Conservation (phyloP, 2,888 invertebrate species). For the Serrognathus titanus region DNA sequence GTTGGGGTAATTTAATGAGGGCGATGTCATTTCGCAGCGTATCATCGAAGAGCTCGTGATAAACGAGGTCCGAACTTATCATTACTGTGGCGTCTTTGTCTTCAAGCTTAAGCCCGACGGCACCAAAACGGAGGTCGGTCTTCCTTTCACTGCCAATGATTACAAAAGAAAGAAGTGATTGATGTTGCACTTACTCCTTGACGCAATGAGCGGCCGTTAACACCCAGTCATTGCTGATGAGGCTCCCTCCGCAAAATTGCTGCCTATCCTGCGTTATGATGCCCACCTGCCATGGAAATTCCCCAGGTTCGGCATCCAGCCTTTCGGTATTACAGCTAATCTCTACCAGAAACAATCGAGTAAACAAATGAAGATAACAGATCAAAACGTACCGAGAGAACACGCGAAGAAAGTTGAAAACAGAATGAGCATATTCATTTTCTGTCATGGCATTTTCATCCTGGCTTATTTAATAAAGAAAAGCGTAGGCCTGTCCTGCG, state of each 20-base stretch:
- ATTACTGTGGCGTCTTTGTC: too few species aligned
- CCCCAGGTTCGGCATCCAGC: conserved; percentile 25
- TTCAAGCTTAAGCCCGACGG: too few species aligned
- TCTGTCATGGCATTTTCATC: too few species aligned
- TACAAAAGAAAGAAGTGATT: neutral
- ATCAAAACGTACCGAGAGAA: neutral
- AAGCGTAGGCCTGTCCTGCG: too few species aligned
- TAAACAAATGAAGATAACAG: neutral
- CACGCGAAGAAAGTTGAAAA: neutral
- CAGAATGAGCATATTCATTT: too few species aligned
- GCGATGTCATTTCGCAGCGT: conserved; percentile 25
- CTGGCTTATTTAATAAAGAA: too few species aligned
- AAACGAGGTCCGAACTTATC: too few species aligned
- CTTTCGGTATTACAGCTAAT: conserved; percentile 29
- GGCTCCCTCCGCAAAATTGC: conserved; percentile 26
- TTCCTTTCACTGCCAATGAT: too few species aligned
- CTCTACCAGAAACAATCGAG: neutral
- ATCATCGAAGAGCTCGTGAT: conserved; percentile 5
- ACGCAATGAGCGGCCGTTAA: conserved; percentile 30
- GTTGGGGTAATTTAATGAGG: conserved; percentile 20
- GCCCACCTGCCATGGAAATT: conserved; percentile 35
- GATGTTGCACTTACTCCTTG: conserved; percentile 12
- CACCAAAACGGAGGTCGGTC: too few species aligned
- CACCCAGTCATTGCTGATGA: conserved; percentile 22
- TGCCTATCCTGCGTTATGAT: neutral